phyloP scores from a whole-genome alignment of 2,888 invertebrate species.

The Catocala nupta region DNA sequence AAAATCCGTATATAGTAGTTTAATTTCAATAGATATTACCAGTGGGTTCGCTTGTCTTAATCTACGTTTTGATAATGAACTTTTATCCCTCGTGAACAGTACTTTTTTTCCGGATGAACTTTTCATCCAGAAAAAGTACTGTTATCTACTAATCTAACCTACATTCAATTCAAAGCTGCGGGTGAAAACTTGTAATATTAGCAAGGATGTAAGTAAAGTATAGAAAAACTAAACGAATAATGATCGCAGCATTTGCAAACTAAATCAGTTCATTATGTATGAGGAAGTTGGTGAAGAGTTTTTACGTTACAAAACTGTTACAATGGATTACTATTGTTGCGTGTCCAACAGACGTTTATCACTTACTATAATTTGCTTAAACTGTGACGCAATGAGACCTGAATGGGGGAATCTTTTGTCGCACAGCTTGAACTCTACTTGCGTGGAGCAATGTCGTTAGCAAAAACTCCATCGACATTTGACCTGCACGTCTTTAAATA shows the following conservation, averaged over 20 bases:
- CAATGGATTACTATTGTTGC: constrained; percentile 25
- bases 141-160: no score
- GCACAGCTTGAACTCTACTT: constrained; percentile 13
- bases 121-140: no score
- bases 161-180: no score
- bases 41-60: no score
- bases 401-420: constrained; percentile 22
- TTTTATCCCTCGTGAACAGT: no score
- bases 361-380: constrained; percentile 31
- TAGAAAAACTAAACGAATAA: not conserved
- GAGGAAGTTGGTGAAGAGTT: constrained; percentile 17
- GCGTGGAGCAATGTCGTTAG: constrained; percentile 27
- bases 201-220: no score
- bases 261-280: constrained; percentile 11
- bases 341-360: constrained; percentile 32
- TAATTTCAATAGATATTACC: no score
- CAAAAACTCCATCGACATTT: constrained; percentile 23
- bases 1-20: no score
- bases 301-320: constrained; percentile 23
- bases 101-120: no score
- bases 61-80: no score
- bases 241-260: not conserved
- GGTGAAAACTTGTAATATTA: no score
- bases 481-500: constrained; percentile 31
- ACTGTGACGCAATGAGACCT: constrained; percentile 32